phyloP scores from a whole-genome alignment of 2,113 vertebrate genomes.

The Syngnathus typhle region DNA sequence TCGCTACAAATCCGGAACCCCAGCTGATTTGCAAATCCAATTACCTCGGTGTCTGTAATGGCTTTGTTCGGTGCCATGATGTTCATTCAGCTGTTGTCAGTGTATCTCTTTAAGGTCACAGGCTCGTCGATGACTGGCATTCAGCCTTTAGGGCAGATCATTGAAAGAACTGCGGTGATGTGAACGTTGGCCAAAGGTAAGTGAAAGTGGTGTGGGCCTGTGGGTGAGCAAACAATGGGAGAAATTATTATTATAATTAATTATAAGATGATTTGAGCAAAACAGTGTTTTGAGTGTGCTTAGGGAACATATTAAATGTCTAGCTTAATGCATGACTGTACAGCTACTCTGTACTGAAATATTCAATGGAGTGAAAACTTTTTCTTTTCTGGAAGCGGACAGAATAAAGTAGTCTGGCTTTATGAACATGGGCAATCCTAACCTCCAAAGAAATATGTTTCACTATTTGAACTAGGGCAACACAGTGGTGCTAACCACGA shows the following conservation, averaged over 20 bases:
- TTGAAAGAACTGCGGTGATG: slow-evolving; percentile 25
- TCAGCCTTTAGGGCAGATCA: slow-evolving; percentile 24
- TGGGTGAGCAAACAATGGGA: not conserved
- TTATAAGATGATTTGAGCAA: not conserved
- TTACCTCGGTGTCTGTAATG: slow-evolving; percentile 70
- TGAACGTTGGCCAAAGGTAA: not conserved
- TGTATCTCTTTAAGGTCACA: slow-evolving; percentile 52
- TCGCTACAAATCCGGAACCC: slow-evolving; percentile 65
- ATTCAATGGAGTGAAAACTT: not conserved
- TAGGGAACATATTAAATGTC: not conserved
- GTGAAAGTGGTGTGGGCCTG: not conserved
- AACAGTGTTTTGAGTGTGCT: not conserved
- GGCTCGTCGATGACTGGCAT: slow-evolving; percentile 22
- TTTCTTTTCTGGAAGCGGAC: not conserved
- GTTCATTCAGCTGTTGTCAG: slow-evolving; percentile 68
- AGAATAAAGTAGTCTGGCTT: not conserved
- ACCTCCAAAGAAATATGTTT: not conserved
- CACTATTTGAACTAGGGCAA: not conserved
- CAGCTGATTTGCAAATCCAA: slow-evolving; percentile 77
- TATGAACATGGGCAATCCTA: not conserved
- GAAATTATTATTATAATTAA: not conserved
- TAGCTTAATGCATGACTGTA: not conserved
- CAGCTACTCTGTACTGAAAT: not conserved
- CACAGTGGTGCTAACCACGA: not conserved
- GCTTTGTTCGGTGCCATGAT: slow-evolving; percentile 67